Percentiles rank a stretch among this genome's conserved stretches.
phyloP scores from a whole-genome alignment of 2,113 vertebrate species.

The Trogon melanurus region DNA sequence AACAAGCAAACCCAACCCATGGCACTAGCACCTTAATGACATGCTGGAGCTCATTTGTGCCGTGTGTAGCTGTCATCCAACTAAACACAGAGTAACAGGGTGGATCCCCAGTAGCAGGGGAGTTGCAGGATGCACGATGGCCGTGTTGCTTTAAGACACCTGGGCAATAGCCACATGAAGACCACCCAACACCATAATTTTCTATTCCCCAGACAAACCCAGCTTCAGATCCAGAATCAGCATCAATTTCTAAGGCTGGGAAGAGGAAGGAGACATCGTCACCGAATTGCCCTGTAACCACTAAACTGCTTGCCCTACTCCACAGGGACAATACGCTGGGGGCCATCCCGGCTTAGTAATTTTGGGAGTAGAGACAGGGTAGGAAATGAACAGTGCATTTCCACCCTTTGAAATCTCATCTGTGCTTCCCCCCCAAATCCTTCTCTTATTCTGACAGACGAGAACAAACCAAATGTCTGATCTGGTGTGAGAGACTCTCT shows the following conservation, averaged over 20 bases:
- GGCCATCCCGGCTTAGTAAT: background rate
- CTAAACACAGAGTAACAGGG: background rate
- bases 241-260: background rate
- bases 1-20: background rate
- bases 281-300: background rate
- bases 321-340: background rate
- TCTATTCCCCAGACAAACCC: background rate
- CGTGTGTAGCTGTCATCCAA: background rate
- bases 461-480: background rate
- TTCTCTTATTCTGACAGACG: background rate
- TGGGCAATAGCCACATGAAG: background rate
- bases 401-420: background rate
- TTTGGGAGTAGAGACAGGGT: background rate
- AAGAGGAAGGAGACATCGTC: background rate
- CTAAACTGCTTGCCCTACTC: background rate
- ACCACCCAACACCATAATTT: background rate
- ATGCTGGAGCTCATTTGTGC: accelerated
- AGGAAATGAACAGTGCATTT: background rate
- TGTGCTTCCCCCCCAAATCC: background rate
- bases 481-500: background rate
- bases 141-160: background rate
- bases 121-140: background rate
- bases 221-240: background rate
- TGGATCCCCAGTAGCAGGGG: background rate
- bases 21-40: background rate